Percentiles rank a stretch among this genome's conserved stretches.
These are phyloP conservation scores for Drosophila setifemur DNA, from an alignment of 1,140 invertebrate species.

Conservation along the genomic window DNA sequence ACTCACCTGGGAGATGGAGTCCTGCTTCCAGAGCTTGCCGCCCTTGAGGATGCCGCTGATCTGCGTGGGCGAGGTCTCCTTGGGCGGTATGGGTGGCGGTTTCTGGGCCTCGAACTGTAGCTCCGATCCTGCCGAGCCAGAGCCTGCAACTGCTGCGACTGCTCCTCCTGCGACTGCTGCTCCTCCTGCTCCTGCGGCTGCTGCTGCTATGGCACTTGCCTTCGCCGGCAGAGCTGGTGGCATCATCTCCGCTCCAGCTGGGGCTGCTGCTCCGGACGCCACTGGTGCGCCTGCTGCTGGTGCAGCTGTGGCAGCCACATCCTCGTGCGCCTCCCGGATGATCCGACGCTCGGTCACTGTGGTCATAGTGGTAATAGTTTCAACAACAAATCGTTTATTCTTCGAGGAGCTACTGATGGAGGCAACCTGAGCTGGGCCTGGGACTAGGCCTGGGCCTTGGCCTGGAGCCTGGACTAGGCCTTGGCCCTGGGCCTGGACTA, in stretches of 20 bases:
- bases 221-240: slow-evolving; percentile 72
- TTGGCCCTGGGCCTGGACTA: not conserved
- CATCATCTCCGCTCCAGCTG: slow-evolving; percentile 26
- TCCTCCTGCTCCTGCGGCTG: slow-evolving; percentile 16
- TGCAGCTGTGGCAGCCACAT: slow-evolving; percentile 27
- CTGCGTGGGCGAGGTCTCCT: slow-evolving; percentile 82
- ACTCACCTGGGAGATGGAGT: slow-evolving; percentile 81
- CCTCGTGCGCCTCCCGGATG: slow-evolving; percentile 83
- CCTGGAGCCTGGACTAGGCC: not conserved
- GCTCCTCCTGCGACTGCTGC: slow-evolving; percentile 17
- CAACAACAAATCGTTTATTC: slow-evolving; percentile 86
- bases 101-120: slow-evolving; percentile 51
- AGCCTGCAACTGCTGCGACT: not conserved
- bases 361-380: slow-evolving; percentile 86
- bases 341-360: slow-evolving; percentile 87
- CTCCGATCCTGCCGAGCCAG: not conserved
- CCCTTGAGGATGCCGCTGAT: slow-evolving; percentile 86
- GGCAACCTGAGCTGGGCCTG: slow-evolving; percentile 11
- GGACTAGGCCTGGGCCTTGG: not conserved
- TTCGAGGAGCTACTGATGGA: slow-evolving; percentile 58
- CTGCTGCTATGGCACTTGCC: slow-evolving; percentile 45
- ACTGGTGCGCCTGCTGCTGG: not conserved
- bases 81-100: slow-evolving; percentile 72
- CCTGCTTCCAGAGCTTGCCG: slow-evolving; percentile 85
- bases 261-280: not conserved